Evolutionary conservation across 2,888 invertebrate species (phyloP).

Genomic region (Caenorhabditis angaria): DNA sequence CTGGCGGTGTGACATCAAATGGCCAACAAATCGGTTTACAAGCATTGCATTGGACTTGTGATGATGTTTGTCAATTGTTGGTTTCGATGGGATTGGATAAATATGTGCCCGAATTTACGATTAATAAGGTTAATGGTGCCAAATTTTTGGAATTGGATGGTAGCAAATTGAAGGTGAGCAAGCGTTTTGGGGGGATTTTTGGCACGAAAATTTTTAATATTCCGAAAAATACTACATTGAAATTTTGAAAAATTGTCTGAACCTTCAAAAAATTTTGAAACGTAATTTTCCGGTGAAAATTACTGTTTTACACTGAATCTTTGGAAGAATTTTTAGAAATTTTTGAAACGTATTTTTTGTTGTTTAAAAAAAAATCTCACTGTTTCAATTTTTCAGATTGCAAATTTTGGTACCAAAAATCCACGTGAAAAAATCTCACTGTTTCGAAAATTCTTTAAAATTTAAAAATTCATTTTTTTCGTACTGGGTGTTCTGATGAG

Average conservation of each 20-base stretch:
- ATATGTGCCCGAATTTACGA: constrained; percentile 86
- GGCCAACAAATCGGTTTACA: constrained; percentile 58
- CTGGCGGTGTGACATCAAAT: constrained; percentile 57
- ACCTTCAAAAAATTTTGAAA: neutral
- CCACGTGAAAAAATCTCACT: too few species aligned
- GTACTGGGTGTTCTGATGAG: too few species aligned
- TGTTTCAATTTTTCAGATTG: too few species aligned
- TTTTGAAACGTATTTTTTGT: too few species aligned
- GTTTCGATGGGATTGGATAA: constrained; percentile 81
- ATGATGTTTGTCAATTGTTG: constrained; percentile 70
- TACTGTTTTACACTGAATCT: too few species aligned
- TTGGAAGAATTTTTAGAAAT: too few species aligned
- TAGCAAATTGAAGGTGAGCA: constrained; percentile 83
- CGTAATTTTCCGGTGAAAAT: neutral
- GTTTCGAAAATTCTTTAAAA: too few species aligned
- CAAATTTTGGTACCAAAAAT: too few species aligned
- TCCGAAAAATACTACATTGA: too few species aligned
- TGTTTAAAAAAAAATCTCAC: too few species aligned
- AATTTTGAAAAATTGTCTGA: too few species aligned
- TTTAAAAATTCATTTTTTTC: too few species aligned
- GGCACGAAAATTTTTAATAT: neutral
- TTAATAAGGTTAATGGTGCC: constrained; percentile 87
- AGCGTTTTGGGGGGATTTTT: constrained; percentile 5
- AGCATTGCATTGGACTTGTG: constrained; percentile 70
- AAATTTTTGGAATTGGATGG: constrained; percentile 88